Evolutionary conservation across 2,797 vertebrate species (phyloP).

Genomic region (Sebastes goodei): DNA sequence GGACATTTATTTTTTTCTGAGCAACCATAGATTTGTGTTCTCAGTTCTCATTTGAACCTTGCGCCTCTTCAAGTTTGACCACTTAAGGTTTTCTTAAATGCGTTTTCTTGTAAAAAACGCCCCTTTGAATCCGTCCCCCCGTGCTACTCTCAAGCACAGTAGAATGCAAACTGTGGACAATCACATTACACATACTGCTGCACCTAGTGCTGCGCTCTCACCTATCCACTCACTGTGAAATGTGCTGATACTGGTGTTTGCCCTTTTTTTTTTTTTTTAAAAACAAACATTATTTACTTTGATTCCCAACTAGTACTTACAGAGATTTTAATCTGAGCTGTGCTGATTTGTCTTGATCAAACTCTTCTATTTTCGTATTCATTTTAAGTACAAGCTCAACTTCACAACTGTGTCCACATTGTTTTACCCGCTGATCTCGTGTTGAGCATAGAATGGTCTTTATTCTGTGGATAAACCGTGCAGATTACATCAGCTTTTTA

Average conservation of each 20-base stretch:
- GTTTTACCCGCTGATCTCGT: conserved; percentile 26
- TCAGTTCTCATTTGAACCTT: conserved; percentile 38
- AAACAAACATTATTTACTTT: conserved; percentile 26
- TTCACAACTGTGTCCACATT: conserved; percentile 9
- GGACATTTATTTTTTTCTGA: conserved; percentile 11
- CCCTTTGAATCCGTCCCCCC: conserved; percentile 31
- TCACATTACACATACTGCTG: conserved; percentile 68
- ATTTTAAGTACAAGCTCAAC: conserved; percentile 11
- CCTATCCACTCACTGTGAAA: conserved; percentile 62
- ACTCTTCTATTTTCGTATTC: conserved; percentile 32
- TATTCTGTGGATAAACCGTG: background rate
- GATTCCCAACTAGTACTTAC: conserved; percentile 8
- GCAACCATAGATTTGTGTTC: conserved; percentile 28
- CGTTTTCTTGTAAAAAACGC: conserved; percentile 44
- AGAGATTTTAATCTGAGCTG: conserved; percentile 37
- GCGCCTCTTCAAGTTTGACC: conserved; percentile 19
- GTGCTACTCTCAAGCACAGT: conserved; percentile 17
- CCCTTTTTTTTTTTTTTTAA: conserved; percentile 14
- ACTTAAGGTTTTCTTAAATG: conserved; percentile 44
- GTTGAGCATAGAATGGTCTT: background rate
- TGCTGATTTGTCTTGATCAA: conserved; percentile 30
- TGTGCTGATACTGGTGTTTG: conserved; percentile 56
- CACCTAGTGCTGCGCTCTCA: conserved; percentile 52
- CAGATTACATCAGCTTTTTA: background rate
- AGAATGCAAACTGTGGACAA: conserved; percentile 68